phyloP scores from a whole-genome alignment of 2,113 vertebrate species.

The Gracilinanus agilis region DNA sequence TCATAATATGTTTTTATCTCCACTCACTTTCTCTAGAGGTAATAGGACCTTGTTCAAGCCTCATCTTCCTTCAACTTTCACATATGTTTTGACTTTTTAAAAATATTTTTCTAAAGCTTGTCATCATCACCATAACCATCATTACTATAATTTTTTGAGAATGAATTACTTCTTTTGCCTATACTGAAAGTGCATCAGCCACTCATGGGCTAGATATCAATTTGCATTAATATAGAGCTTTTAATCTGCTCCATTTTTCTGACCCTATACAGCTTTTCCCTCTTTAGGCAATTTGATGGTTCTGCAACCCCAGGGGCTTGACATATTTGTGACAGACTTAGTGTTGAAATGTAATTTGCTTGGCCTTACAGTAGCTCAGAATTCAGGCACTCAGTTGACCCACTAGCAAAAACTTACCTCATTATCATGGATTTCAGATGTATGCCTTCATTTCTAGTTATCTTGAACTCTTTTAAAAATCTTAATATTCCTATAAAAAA shows the following conservation, averaged over 20 bases:
- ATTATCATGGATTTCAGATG: not conserved
- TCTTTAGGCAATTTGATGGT: not conserved
- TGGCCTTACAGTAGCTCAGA: not conserved
- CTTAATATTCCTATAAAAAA: not conserved
- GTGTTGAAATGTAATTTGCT: not conserved
- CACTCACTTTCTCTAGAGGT: no score
- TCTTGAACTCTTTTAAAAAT: not conserved
- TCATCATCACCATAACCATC: not conserved
- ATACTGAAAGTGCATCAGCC: not conserved
- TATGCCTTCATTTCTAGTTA: not conserved
- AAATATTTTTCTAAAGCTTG: no score
- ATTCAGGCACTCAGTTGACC: not conserved
- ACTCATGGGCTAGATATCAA: not conserved
- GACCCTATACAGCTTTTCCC: not conserved
- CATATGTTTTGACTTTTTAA: no score
- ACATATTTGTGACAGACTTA: not conserved
- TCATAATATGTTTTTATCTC: no score
- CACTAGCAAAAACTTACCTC: not conserved
- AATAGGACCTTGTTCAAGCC: no score
- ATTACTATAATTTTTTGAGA: not conserved
- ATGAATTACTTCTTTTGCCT: not conserved
- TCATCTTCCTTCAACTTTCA: no score
- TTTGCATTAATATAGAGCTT: not conserved
- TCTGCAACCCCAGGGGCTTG: not conserved
- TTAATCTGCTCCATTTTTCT: not conserved